Percentiles rank a stretch among this genome's conserved stretches.
These are phyloP conservation scores for Microtus richardsoni DNA, from an alignment of 2,113 vertebrate species.

Conservation along the genomic window DNA sequence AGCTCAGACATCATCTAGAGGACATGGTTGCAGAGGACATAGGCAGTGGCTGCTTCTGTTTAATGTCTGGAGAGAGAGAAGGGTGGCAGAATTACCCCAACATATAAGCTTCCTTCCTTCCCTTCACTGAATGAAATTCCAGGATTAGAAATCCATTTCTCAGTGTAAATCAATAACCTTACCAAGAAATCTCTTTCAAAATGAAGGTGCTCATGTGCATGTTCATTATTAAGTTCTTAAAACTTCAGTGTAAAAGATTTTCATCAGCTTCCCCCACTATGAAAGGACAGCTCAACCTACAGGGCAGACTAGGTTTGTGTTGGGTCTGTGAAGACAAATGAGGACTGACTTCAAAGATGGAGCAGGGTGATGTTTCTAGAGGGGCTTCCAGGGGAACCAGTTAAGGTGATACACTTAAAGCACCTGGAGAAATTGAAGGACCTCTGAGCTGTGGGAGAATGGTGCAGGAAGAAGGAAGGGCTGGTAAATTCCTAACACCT, in stretches of 20 bases:
- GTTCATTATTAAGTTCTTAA: conserved; percentile 73
- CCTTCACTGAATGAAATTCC: conserved; percentile 65
- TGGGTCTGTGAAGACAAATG: background rate
- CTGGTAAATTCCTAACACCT: background rate
- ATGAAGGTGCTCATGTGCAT: conserved; percentile 76
- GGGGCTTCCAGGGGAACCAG: background rate
- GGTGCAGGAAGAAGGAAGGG: background rate
- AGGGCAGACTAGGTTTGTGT: conserved; percentile 9
- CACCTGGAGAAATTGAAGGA: background rate
- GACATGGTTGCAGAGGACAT: background rate
- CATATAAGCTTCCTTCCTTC: conserved; percentile 57
- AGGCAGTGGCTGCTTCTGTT: background rate
- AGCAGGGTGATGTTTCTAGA: background rate
- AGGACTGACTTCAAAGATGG: background rate
- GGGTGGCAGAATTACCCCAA: background rate
- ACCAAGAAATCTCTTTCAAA: conserved; percentile 75
- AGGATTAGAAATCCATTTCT: conserved; percentile 79
- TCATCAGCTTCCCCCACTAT: conserved; percentile 54
- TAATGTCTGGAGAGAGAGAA: background rate
- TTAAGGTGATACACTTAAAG: background rate
- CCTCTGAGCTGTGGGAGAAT: background rate
- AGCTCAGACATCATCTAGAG: background rate
- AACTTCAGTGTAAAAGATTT: conserved; percentile 70
- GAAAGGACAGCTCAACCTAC: conserved; percentile 62
- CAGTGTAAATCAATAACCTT: conserved; percentile 76